These are phyloP conservation scores for Melanotaenia parkinsoni DNA, from an alignment of 2,797 vertebrate genomes.

Conservation along the genomic window DNA sequence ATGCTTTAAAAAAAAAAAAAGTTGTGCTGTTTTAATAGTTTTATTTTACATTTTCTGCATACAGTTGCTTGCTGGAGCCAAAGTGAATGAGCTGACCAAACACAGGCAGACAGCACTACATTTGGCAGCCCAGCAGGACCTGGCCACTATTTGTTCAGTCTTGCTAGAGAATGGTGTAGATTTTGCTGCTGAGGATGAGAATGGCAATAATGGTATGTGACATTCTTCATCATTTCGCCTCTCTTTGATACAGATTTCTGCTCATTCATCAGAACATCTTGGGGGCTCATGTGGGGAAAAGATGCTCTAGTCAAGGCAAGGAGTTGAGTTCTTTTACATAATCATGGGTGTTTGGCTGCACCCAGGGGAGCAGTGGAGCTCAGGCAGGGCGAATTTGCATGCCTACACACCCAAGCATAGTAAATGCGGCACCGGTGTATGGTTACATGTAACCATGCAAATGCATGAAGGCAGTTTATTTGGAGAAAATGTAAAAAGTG, in stretches of 20 bases:
- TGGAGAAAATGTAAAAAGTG: not conserved
- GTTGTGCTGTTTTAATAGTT: not conserved
- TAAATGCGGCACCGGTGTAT: not conserved
- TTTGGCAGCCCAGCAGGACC: constrained; percentile 95
- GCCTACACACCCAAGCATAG: not conserved
- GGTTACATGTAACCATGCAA: not conserved
- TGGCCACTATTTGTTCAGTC: constrained; percentile 96
- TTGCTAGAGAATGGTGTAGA: constrained; percentile 95
- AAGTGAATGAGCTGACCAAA: constrained; percentile 97
- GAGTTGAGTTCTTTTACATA: not conserved
- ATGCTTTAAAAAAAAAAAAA: not conserved
- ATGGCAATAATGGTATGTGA: constrained; percentile 93
- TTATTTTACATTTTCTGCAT: constrained; percentile 18
- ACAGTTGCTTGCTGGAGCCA: constrained; percentile 96
- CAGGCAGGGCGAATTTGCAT: not conserved
- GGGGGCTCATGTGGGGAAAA: not conserved
- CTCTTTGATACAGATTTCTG: not conserved
- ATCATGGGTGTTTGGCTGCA: not conserved
- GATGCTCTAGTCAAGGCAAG: not conserved
- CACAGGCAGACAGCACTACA: constrained; percentile 97
- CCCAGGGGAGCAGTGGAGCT: not conserved
- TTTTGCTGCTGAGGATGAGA: constrained; percentile 96
- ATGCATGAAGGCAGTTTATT: not conserved
- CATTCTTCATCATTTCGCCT: not conserved
- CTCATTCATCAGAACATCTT: not conserved